Evolutionary conservation across 35 echinoderm and acorn worm species (phyloP).

Genomic region (Diadema setosum): DNA sequence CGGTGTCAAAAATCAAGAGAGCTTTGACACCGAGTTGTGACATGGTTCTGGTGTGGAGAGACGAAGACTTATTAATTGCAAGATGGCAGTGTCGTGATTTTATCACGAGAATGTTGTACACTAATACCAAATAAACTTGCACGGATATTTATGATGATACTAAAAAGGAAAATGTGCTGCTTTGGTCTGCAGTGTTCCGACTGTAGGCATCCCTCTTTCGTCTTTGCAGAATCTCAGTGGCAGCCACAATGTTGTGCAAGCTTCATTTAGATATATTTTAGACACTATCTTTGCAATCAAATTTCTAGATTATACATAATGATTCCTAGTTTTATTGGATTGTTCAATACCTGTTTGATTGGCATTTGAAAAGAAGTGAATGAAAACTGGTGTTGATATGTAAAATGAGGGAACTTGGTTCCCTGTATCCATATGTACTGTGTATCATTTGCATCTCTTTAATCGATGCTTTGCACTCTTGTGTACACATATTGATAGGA

Average conservation of each 20-base stretch:
- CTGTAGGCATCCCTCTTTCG: too few species aligned
- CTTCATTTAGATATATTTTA: neutral
- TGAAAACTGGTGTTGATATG: too few species aligned
- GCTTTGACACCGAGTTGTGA: conserved; percentile 17
- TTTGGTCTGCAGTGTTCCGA: neutral
- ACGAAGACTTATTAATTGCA: neutral
- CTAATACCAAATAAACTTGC: neutral
- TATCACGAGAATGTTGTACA: neutral
- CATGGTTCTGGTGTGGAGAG: neutral
- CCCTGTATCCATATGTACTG: too few species aligned
- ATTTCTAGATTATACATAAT: neutral
- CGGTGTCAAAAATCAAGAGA: neutral
- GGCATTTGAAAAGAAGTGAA: too few species aligned
- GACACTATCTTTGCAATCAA: neutral
- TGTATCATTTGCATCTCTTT: too few species aligned
- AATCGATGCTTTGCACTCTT: too few species aligned
- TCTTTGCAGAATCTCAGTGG: neutral
- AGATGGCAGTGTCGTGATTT: neutral
- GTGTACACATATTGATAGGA: too few species aligned
- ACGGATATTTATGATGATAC: neutral
- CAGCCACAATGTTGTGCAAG: neutral
- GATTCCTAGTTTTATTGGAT: too few species aligned
- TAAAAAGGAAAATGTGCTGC: neutral
- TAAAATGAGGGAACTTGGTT: too few species aligned
- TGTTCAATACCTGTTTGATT: too few species aligned